Conservation (phyloP, 2,797 vertebrate species). For the Platyrinchus mystaceus region DNA sequence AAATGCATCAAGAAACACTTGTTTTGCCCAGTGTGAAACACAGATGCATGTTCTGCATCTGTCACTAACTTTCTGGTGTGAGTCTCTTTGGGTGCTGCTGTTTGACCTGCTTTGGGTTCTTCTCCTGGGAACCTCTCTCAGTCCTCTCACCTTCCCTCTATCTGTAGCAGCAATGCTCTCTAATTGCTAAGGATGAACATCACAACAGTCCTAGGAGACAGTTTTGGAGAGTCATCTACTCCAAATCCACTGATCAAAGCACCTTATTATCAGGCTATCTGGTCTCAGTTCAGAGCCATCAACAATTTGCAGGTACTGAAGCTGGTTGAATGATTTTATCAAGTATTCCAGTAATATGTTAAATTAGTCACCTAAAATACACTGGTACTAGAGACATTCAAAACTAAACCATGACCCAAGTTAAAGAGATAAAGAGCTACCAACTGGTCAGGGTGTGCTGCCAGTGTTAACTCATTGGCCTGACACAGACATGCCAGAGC, state of each 20-base stretch:
- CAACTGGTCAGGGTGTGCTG: neutral
- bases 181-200: neutral
- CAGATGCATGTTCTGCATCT: neutral
- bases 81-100: neutral
- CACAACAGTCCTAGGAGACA: neutral
- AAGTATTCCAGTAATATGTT: neutral
- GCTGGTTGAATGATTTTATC: neutral
- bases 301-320: neutral
- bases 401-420: neutral
- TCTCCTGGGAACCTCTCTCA: neutral
- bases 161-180: accelerated
- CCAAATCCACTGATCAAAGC: neutral
- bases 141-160: neutral
- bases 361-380: neutral
- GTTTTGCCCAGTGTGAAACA: neutral
- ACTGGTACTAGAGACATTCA: neutral
- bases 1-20: neutral
- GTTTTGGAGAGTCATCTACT: neutral
- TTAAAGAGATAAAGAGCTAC: neutral
- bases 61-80: neutral
- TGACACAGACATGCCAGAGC: neutral
- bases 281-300: neutral
- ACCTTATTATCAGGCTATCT: neutral
- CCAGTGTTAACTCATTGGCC: neutral
- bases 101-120: neutral